These are phyloP conservation scores for Drosophila takahashii DNA, from an alignment of 1,140 invertebrate species.

Conservation along the genomic window DNA sequence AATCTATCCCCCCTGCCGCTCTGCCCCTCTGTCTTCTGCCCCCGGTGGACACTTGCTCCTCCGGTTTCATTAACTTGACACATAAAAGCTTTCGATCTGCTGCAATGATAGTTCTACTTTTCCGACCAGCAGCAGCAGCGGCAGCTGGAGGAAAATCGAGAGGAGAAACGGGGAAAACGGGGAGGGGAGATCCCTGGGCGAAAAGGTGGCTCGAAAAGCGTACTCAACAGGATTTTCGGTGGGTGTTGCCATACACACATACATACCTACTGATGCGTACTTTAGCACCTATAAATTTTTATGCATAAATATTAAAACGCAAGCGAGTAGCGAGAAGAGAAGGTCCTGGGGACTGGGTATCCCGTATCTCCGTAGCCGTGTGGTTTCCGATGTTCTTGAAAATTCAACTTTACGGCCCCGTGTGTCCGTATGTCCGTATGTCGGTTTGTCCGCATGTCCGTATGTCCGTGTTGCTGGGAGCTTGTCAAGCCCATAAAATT, in stretches of 20 bases:
- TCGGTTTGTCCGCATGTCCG: neutral
- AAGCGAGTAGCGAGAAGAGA: neutral
- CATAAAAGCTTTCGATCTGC: slow-evolving; percentile 57
- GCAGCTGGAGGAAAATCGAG: neutral
- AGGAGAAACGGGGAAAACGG: too few species aligned
- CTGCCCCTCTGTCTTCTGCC: neutral
- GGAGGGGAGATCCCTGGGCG: neutral
- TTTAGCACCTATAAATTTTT: slow-evolving; percentile 80
- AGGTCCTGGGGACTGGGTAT: neutral
- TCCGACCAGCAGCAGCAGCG: neutral
- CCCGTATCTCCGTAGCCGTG: slow-evolving; percentile 2
- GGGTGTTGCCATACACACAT: slow-evolving; percentile 29
- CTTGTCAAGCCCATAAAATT: slow-evolving; percentile 77
- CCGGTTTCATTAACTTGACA: slow-evolving; percentile 47
- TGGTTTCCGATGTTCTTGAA: slow-evolving; percentile 60
- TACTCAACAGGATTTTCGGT: slow-evolving; percentile 15
- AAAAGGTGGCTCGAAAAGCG: slow-evolving; percentile 22
- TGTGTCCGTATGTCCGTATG: neutral
- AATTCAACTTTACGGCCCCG: slow-evolving; percentile 64
- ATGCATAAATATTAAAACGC: slow-evolving; percentile 76
- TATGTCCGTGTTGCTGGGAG: slow-evolving; percentile 19
- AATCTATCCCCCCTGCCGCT: slow-evolving; percentile 16
- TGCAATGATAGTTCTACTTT: slow-evolving; percentile 42
- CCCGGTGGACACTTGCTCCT: slow-evolving; percentile 6
- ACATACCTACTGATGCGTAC: slow-evolving; percentile 74